Conservation (phyloP, 2,888 invertebrate species). For the Auanema freiburgensis region DNA sequence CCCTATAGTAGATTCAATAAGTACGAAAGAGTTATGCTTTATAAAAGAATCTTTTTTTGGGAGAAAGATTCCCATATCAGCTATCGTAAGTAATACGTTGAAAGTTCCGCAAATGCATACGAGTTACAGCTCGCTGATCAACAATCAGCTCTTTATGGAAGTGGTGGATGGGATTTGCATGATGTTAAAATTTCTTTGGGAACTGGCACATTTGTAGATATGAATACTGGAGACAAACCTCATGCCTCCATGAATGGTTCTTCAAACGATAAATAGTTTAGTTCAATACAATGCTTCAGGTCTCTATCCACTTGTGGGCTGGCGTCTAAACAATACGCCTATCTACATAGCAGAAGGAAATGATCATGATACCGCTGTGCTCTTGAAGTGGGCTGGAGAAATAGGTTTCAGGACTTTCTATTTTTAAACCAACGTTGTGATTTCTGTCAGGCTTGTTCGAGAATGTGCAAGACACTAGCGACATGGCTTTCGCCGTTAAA, state of each 20-base stretch:
- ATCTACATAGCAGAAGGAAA: conserved; percentile 81
- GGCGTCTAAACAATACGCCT: conserved; percentile 71
- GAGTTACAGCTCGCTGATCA: conserved; percentile 76
- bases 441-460: conserved; percentile 42
- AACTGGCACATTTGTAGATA: conserved; percentile 85
- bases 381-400: conserved; percentile 78
- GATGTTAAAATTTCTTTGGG: conserved; percentile 87
- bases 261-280: not conserved
- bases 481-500: conserved; percentile 35
- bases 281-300: conserved; percentile 68
- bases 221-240: conserved; percentile 78
- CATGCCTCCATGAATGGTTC: conserved; percentile 79
- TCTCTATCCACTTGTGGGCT: conserved; percentile 87
- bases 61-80: conserved; percentile 76
- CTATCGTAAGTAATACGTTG: conserved; percentile 74
- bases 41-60: conserved; percentile 76
- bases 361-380: conserved; percentile 83
- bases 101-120: not conserved
- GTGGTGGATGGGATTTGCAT: conserved; percentile 78
- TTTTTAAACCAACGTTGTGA: not conserved
- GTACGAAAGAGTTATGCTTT: conserved; percentile 75
- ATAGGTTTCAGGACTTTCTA: conserved; percentile 21
- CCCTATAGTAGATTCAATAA: conserved; percentile 59
- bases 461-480: conserved; percentile 38
- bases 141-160: conserved; percentile 84